These are phyloP conservation scores for Mohoua ochrocephala DNA, from an alignment of 2,113 vertebrate species.

Conservation along the genomic window DNA sequence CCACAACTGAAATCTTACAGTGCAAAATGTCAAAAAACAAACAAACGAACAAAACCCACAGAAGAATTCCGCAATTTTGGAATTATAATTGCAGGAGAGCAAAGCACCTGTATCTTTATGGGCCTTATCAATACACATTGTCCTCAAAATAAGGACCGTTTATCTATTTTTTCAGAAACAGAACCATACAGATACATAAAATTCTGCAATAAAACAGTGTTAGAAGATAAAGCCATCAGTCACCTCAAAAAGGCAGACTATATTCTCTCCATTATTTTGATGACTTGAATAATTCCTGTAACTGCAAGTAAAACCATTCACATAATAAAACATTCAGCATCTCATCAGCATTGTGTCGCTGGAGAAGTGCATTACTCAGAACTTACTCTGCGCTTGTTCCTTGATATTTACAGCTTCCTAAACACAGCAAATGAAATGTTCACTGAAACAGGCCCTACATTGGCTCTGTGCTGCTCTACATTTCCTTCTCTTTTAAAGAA, in stretches of 20 bases:
- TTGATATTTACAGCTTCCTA: background rate
- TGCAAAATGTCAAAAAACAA: background rate
- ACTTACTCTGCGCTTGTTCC: background rate
- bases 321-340: background rate
- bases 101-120: background rate
- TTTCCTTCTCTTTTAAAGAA: background rate
- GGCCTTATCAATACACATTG: background rate
- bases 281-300: background rate
- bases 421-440: background rate
- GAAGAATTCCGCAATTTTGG: background rate
- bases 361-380: background rate
- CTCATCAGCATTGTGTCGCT: background rate
- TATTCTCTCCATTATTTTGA: background rate
- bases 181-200: background rate
- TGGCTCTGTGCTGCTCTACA: background rate
- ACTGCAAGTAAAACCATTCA: background rate
- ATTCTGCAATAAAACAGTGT: background rate
- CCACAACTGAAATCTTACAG: background rate
- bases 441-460: background rate
- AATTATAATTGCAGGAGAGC: background rate
- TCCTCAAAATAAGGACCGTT: background rate
- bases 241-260: background rate
- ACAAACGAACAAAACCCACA: background rate
- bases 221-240: constrained; percentile 8
- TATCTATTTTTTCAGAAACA: constrained; percentile 17